Evolutionary conservation across 1,140 invertebrate species (phyloP).

Genomic region (Bombus affinis): DNA sequence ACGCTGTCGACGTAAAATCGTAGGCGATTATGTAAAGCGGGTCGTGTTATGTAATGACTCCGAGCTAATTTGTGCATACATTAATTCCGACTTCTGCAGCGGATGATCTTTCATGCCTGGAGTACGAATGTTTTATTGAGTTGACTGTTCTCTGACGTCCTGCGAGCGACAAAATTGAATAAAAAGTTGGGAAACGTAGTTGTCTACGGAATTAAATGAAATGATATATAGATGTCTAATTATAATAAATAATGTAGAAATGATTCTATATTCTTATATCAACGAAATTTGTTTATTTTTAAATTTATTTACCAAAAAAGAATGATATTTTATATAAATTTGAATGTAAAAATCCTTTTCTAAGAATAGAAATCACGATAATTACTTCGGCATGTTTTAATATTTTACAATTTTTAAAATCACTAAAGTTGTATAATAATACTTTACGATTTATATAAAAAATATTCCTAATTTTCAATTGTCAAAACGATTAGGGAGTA

Average conservation of each 20-base stretch:
- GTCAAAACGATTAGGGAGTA: not conserved
- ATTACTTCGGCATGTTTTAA: too few species aligned
- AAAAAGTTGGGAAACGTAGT: not conserved
- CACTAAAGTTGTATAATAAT: too few species aligned
- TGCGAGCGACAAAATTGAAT: not conserved
- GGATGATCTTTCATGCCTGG: not conserved
- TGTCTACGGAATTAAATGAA: not conserved
- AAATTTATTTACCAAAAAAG: not conserved
- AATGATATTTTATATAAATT: not conserved
- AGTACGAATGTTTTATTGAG: not conserved
- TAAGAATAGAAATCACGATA: too few species aligned
- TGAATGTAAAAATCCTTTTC: too few species aligned
- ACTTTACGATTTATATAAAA: too few species aligned
- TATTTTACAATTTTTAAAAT: too few species aligned
- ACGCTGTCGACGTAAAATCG: conserved; percentile 7
- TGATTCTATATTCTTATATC: not conserved
- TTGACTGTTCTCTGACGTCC: not conserved
- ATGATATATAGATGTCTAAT: not conserved
- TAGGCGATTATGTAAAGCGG: conserved; percentile 14
- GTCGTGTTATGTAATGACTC: not conserved
- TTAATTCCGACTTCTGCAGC: not conserved
- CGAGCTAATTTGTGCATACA: conserved; percentile 20
- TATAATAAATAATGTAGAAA: too few species aligned
- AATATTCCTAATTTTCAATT: too few species aligned
- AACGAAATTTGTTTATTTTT: not conserved